A percentile compares a stretch with the other conserved stretches of the same genome.
phyloP scores from a whole-genome alignment of 2,797 vertebrate genomes.

The Spinus olivaceus region DNA sequence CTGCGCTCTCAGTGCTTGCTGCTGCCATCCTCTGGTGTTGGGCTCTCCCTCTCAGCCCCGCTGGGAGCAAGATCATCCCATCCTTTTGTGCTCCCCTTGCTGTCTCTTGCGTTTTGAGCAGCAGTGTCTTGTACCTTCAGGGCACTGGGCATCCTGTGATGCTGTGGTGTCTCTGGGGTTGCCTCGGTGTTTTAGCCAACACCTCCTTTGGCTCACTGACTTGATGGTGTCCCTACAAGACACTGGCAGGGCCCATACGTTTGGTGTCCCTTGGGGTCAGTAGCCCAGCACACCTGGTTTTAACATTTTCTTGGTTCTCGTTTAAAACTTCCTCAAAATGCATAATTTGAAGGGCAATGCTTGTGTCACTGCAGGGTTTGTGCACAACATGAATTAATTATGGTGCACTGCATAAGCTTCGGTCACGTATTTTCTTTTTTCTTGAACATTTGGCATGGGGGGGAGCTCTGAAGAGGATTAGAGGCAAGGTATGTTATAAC shows the following conservation, averaged over 20 bases:
- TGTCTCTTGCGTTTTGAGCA: background rate
- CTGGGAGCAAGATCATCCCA: background rate
- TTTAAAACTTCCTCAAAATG: background rate
- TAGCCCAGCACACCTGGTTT: background rate
- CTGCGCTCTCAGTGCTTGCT: background rate
- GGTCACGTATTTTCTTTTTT: background rate
- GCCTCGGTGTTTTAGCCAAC: background rate
- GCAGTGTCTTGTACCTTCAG: rapidly evolving
- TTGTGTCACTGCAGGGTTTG: background rate
- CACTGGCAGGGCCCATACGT: rapidly evolving
- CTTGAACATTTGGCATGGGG: background rate
- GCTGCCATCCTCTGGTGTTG: background rate
- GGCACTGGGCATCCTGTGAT: background rate
- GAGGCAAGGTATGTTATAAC: background rate
- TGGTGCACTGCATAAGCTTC: background rate
- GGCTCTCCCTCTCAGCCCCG: no score
- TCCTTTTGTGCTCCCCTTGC: background rate
- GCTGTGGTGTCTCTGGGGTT: background rate
- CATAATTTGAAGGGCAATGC: background rate
- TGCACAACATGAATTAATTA: background rate
- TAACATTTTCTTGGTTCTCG: background rate
- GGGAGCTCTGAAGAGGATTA: background rate
- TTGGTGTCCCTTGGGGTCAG: background rate
- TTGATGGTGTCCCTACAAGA: background rate
- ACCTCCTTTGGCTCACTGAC: background rate